phyloP scores from a whole-genome alignment of 2,888 invertebrate genomes.

The Trisateles emortualis region DNA sequence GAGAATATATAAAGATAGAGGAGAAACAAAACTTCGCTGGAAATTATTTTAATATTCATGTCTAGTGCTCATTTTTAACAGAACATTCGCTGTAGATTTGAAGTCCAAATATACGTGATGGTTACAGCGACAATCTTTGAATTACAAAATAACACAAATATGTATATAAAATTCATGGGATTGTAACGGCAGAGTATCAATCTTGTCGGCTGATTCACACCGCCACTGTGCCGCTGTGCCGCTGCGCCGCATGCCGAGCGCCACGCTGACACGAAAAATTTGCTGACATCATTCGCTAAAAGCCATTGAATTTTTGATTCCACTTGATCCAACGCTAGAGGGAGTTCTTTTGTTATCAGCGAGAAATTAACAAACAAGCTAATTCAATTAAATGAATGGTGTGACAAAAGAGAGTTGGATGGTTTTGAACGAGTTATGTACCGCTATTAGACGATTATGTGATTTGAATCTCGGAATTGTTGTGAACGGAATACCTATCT shows the following conservation, averaged over 20 bases:
- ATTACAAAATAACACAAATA: not conserved
- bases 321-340: conserved; percentile 15
- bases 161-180: not conserved
- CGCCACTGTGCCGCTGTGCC: not conserved
- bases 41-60: too few species aligned
- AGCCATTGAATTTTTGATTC: conserved; percentile 33
- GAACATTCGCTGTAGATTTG: too few species aligned
- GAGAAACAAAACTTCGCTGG: too few species aligned
- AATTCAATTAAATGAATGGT: conserved; percentile 37
- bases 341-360: conserved; percentile 22
- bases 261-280: conserved; percentile 11
- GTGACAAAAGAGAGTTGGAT: conserved; percentile 11
- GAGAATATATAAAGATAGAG: too few species aligned
- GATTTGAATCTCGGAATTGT: not conserved
- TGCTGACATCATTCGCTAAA: conserved; percentile 18
- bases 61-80: too few species aligned
- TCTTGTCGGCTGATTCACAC: not conserved
- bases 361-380: conserved; percentile 43
- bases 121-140: too few species aligned
- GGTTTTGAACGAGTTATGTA: not conserved
- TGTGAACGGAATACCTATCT: too few species aligned
- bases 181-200: not conserved
- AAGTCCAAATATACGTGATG: too few species aligned
- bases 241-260: too few species aligned
- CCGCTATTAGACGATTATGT: not conserved